phyloP scores from a whole-genome alignment of 2,888 invertebrate genomes.

The Drosophila multiciliata region DNA sequence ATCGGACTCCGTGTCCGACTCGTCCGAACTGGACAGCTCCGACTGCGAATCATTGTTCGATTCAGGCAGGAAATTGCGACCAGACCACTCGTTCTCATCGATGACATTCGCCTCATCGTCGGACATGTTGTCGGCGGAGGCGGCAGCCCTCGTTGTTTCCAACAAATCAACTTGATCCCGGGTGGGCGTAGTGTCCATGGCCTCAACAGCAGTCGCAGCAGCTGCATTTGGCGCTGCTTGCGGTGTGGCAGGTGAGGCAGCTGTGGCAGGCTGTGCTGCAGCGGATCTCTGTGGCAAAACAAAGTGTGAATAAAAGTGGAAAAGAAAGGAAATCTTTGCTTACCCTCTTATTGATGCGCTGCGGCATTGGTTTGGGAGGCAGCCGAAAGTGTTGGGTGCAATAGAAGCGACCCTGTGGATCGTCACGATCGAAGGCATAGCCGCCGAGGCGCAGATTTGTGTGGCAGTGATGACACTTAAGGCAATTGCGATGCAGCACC shows the following conservation, averaged over 20 bases:
- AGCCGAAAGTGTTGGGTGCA: constrained; percentile 91
- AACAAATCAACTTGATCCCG: constrained; percentile 82
- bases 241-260: constrained; percentile 38
- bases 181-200: constrained; percentile 56
- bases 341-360: constrained; percentile 66
- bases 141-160: constrained; percentile 76
- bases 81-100: constrained; percentile 98
- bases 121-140: constrained; percentile 87
- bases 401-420: constrained; percentile 89
- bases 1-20: constrained; percentile 88
- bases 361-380: constrained; percentile 86
- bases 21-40: constrained; percentile 85
- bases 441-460: constrained; percentile 92
- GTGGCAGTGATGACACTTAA: constrained; percentile 97
- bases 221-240: constrained; percentile 29
- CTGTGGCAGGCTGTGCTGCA: constrained; percentile 34
- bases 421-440: constrained; percentile 90
- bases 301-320: not conserved
- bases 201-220: constrained; percentile 34
- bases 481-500: constrained; percentile 96
- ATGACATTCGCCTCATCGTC: constrained; percentile 90
- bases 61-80: constrained; percentile 94
- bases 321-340: constrained; percentile 9
- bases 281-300: constrained; percentile 51
- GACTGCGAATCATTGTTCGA: constrained; percentile 91